Conservation (phyloP, 2,888 invertebrate genomes). For the Ganaspis brasiliensis region DNA sequence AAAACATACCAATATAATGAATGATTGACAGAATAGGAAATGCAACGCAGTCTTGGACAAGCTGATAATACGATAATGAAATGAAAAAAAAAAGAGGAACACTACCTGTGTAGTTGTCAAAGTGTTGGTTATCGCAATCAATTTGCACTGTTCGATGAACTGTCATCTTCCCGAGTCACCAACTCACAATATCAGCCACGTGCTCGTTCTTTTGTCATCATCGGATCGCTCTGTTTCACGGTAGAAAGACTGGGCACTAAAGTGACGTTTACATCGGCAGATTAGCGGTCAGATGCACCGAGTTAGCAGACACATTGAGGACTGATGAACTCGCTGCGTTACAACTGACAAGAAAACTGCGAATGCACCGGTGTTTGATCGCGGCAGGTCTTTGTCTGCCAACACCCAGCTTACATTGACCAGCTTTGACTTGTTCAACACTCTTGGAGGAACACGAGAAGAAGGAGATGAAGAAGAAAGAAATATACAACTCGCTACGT, state of each 20-base stretch:
- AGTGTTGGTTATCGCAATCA: slow-evolving; percentile 9
- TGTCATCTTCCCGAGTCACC: slow-evolving; percentile 14
- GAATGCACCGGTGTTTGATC: slow-evolving; percentile 25
- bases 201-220: neutral
- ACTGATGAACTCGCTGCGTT: slow-evolving; percentile 10
- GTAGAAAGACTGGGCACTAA: slow-evolving; percentile 6
- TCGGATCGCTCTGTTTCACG: neutral
- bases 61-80: neutral
- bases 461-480: slow-evolving; percentile 14
- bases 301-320: neutral
- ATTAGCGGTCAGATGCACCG: neutral
- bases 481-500: neutral
- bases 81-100: neutral
- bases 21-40: neutral
- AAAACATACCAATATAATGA: neutral
- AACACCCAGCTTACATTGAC: slow-evolving; percentile 3
- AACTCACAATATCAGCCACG: slow-evolving; percentile 2
- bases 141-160: slow-evolving; percentile 13
- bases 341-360: slow-evolving; percentile 24
- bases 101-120: neutral
- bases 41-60: neutral
- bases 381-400: slow-evolving; percentile 20
- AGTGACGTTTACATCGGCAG: neutral
- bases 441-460: slow-evolving; percentile 16
- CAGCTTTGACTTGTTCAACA: slow-evolving; percentile 13